Base-by-base conservation (phyloP, 1,140 invertebrate species). In the Caenorhabditis inopinata region DNA sequence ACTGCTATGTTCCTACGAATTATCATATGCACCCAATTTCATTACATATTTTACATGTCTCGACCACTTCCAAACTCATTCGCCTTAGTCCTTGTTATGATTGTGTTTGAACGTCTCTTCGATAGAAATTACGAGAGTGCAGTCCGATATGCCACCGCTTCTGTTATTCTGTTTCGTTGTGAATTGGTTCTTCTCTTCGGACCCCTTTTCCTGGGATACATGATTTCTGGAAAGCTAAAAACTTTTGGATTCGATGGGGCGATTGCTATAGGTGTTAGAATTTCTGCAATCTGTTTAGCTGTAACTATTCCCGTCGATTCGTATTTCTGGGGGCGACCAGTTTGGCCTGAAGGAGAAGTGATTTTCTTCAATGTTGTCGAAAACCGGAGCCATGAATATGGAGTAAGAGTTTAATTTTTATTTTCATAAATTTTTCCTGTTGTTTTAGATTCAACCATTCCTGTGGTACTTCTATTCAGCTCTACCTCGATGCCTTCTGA, bases 381-480 rank as follows among this genome's bases (percentile, higher is more conserved):
- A 1, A 99, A 99, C 89, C 95, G 95, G 89, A 98, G 96, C 89
- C 93, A 94, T 21, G 91, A 97, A 81, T 99, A 95, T 94, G 97
- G 97, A 88, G 95, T 97, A 95, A 75, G 83, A 76, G 21, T 80
- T 48, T 51, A 46, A 73, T 25, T 73, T 0, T 85, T 21, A 32
- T 18, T 16, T 47, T 74, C 23, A 29, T 38, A 6, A 58, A 46
- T 75, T 58, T 76, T 38, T 74, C 75, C 53, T 84, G 78, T 53
- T 85, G 38, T 83, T 76, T 81, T 48, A 84, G 94, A 96, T 94
- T 51, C 94, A 93, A 47, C 97, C 96, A 79, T 97, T 97, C 89
- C 89, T 95, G 11, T 99, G 97, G 97, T 99, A 99, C 89, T 97
- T 98, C 89, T 97, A 96, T 89, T 98, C 96, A 38, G 97, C 95